Base-by-base conservation (phyloP, 2,797 vertebrate genomes). In the Pantherophis alleghaniensis region DNA sequence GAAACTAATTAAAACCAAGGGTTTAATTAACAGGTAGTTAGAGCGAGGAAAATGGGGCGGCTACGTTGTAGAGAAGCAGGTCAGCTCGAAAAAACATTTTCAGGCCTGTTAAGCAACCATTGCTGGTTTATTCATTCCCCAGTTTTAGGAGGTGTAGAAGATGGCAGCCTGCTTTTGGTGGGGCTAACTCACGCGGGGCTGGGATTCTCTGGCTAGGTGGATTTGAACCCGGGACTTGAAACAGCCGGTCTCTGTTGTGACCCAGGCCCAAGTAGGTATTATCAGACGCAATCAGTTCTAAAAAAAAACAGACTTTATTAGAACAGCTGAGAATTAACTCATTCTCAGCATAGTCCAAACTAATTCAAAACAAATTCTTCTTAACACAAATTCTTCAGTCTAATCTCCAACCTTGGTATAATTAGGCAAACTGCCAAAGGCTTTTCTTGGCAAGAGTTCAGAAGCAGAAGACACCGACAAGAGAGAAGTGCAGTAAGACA, bases 11-110 rank as follows among this genome's bases (percentile, higher is more conserved):
- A 91, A 93, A 88, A 60, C 53, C 86, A 79, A 88, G 92, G 92
- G 63, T 28, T 88, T 88, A 91, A 93, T 93, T 93, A 93, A 83
- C 92, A 88, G 66, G 92, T 93, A 88, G 63, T 88, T 91, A 93
- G 92, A 93, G 92, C 92, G 59, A 79, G 86, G 90, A 91, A 91
- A 93, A 61, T 79, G 42, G 86, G 42, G 3, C 66, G 7, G 63
- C 18, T 37, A 60, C 32, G 26, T 53, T 24, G 22, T 20, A 24
- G 16, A 47, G 28, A 93, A 79, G 9, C 55, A 60, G 92, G 92
- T 83, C 89, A 91, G 51, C 83, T 24, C 12, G 3, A 9, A 26
- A 56, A 28, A 59, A n/a, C n/a, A 55, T 57, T 56, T 87, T 55
- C 13, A 14, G 10, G 79, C 22, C 66, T 32, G 26, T 55, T 90